Evolutionary conservation across 2,888 invertebrate genomes (phyloP), one percentile per base, ranked within the genome.

Genomic region (Eupithecia centaureata): DNA sequence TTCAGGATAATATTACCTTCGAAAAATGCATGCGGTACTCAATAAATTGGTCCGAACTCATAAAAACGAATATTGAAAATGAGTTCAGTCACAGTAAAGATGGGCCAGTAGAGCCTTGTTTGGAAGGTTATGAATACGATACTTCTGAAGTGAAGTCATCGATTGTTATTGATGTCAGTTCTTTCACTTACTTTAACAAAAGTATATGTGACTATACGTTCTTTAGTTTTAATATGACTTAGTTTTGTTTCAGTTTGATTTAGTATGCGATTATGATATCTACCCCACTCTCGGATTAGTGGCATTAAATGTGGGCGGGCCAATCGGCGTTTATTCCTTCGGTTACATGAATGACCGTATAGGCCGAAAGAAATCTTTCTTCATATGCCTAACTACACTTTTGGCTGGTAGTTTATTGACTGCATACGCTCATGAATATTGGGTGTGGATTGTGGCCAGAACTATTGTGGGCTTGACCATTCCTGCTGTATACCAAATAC

Each of bases 401-500:
- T 94, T 98, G 51, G 80, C 95, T 47, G 97, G 97, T 22, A 97
- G 97, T 74, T 91, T 97, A 76, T 90, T 97, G 76, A 97, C 97
- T 5, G 97, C 97, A 3, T 94, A 96, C 63, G 96, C 98, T 32
- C 94, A 94, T 56, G 94, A 96, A 80, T 98, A 97, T 85, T 96
- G 96, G 96, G 94, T 95, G 73, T 98, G 98, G 97, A 95, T 97
- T 1, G 90, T 95, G 2, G 97, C 97, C 78, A 94, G 98, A 72
- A 93, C 96, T 22, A 93, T 97, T 59, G 98, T 98, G n/a, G 98
- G 98, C 3, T 89, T 98, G 7, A 97, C 98, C 0, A 97, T 98
- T 79, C 98, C 98, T 4, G 98, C 98, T 0, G 96, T 98, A 51
- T 98, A 98, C 87, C 98, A 98, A 91, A 98, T 98, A 87, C 98